Conservation (phyloP, 2,113 vertebrate genomes). For the Microtus richardsoni region DNA sequence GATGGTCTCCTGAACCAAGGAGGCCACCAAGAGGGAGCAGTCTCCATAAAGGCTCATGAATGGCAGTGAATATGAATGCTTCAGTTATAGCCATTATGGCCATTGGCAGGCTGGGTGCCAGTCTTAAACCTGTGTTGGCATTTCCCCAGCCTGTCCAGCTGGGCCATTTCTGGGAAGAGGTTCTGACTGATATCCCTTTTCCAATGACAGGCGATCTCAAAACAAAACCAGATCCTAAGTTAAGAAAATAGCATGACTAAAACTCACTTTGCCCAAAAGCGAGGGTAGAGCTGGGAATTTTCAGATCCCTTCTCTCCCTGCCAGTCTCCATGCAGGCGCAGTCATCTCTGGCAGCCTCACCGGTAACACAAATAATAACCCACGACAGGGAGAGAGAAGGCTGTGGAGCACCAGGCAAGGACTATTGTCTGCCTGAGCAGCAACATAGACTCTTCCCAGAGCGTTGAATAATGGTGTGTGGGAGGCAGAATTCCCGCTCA, state of each 20-base stretch:
- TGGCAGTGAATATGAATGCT: background rate
- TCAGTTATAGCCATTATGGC: background rate
- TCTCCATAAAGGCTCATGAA: background rate
- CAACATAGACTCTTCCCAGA: background rate
- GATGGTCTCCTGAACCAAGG: background rate
- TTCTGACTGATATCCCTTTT: conserved; percentile 30
- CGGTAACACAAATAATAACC: conserved; percentile 64
- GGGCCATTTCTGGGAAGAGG: background rate
- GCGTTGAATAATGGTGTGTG: background rate
- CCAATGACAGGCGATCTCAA: conserved; percentile 32
- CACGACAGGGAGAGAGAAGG: conserved; percentile 61
- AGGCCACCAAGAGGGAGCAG: background rate
- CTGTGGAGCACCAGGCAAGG: background rate
- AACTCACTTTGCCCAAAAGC: background rate
- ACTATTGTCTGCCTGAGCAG: background rate
- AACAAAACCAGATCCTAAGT: conserved; percentile 59
- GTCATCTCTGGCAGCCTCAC: conserved; percentile 48
- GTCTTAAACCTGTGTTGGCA: background rate
- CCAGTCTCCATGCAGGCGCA: conserved; percentile 31
- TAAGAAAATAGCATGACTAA: conserved; percentile 39
- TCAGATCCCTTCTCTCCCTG: conserved; percentile 10
- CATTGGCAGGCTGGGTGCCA: background rate
- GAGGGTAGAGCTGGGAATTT: conserved; percentile 15
- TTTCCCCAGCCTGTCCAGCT: background rate
- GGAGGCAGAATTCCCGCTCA: background rate